These are phyloP conservation scores for Ammodytes marinus DNA, from an alignment of 2,113 vertebrate species.

Conservation along the genomic window DNA sequence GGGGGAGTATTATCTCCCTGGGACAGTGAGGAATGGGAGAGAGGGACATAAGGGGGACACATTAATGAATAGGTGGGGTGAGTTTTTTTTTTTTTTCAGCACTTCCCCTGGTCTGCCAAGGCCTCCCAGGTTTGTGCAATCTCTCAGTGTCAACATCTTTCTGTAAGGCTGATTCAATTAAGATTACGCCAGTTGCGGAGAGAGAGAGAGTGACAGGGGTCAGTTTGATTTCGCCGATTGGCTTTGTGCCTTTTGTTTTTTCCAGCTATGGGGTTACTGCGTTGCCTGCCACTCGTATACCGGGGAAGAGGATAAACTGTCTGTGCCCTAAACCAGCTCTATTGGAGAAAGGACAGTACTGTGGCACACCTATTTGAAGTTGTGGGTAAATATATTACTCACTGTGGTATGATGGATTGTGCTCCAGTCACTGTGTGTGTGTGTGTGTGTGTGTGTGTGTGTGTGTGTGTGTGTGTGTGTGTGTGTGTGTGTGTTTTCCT, in stretches of 20 bases:
- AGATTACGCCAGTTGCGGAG: slow-evolving; percentile 92
- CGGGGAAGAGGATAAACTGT: slow-evolving; percentile 62
- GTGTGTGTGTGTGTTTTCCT: slow-evolving; percentile 11
- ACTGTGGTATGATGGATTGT: slow-evolving; percentile 49
- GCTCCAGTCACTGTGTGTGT: slow-evolving; percentile 6
- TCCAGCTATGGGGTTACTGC: slow-evolving; percentile 65
- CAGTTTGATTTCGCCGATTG: slow-evolving; percentile 91
- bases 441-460: slow-evolving; percentile 15
- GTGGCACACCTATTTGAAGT: slow-evolving; percentile 55
- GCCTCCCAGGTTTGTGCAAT: slow-evolving; percentile 96
- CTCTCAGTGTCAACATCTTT: slow-evolving; percentile 98
- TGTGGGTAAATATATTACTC: slow-evolving; percentile 63
- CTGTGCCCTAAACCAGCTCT: slow-evolving; percentile 47
- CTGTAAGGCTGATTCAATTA: slow-evolving; percentile 99
- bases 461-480: slow-evolving; percentile 9
- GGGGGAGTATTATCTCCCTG: slow-evolving; percentile 82
- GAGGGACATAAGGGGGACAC: slow-evolving; percentile 76
- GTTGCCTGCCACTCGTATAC: slow-evolving; percentile 62
- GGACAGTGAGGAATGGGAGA: slow-evolving; percentile 90
- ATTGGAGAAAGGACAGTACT: slow-evolving; percentile 51
- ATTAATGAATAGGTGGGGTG: slow-evolving; percentile 92
- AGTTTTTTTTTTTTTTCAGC: slow-evolving; percentile 75
- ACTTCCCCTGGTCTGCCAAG: slow-evolving; percentile 86
- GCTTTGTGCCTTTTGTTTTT: slow-evolving; percentile 86
- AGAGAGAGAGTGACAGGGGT: slow-evolving; percentile 89